Base-by-base conservation (phyloP, 2,888 invertebrate genomes). In the Hemithea aestivaria region DNA sequence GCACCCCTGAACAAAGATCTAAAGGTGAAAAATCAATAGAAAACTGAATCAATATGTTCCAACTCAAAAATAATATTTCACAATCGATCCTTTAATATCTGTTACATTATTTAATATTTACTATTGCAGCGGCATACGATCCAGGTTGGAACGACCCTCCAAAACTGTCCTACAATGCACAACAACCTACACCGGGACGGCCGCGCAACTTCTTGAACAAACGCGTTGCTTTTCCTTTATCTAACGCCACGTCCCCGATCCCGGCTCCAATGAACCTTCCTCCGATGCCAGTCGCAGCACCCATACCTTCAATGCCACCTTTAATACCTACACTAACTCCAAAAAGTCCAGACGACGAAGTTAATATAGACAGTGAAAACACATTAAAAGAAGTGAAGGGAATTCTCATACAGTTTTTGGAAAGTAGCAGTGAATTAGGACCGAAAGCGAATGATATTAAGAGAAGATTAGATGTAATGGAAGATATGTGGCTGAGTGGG, bases 81-180 rank as follows among this genome's bases (percentile, higher is more conserved):
- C n/a, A n/a, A n/a, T n/a, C n/a, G n/a, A n/a, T n/a, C n/a, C n/a
- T n/a, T n/a, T 16, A 5, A 4, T 16, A 5, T 4, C 16, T 16
- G 5, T 16, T 16, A 16, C 5, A 4, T 5, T 16, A 16, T 16
- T 16, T 4, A 4, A 16, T 30, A 7, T 6, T n/a, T 40, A 35
- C 23, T 24, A 23, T 71, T 72, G 31, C 56, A 87, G 87, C 68
- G 6, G 59, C 76, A 6, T 84, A 73, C 47, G 88, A 89, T 55
- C 88, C 89, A 22, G 89, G 89, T 5, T 90, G 89, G 89, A 90
- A 90, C 51, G 89, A 90, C 54, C 89, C 89, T 3, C 89, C 89
- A 1, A 78, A 78, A 41, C 73, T 88, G 36, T 71, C 87, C 1
- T 89, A 87, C 50, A 85, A 76, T 31, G 56, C 74, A 1, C 82